Conservation (phyloP, 2,113 vertebrate species). For the Pseudonaja textilis region DNA sequence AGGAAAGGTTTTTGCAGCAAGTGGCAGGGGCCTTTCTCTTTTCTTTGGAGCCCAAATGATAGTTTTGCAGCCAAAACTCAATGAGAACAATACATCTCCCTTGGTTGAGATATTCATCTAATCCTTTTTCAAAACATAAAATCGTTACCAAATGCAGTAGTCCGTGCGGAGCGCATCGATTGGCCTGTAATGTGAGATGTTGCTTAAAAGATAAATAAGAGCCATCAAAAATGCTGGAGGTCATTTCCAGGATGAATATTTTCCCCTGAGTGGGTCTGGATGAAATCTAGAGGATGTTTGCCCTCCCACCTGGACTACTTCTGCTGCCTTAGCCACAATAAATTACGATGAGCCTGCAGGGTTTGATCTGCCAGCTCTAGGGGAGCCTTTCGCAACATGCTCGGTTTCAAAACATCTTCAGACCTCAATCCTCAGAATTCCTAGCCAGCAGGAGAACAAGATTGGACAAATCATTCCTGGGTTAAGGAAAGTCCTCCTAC, state of each 20-base stretch:
- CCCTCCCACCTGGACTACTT: neutral
- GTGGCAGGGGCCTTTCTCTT: neutral
- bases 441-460: neutral
- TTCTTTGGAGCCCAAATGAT: neutral
- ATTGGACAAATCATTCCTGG: neutral
- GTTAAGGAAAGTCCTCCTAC: neutral
- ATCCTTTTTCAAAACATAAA: conserved; percentile 26
- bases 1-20: neutral
- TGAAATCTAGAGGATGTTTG: neutral
- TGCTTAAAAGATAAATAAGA: neutral
- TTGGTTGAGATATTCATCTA: conserved; percentile 10
- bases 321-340: neutral
- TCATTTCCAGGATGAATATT: conserved; percentile 5
- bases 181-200: neutral
- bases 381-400: neutral
- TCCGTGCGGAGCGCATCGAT: conserved; percentile 1
- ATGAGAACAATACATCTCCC: neutral
- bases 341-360: neutral
- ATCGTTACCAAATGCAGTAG: neutral
- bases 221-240: neutral
- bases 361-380: neutral
- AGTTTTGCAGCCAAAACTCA: conserved; percentile 15
- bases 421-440: neutral
- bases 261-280: neutral
- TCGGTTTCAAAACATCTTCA: neutral